Evolutionary conservation across 35 echinoderm and acorn worm genomes (phyloP), one percentile per base, ranked within the genome.

Genomic region (Apostichopus californicus): DNA sequence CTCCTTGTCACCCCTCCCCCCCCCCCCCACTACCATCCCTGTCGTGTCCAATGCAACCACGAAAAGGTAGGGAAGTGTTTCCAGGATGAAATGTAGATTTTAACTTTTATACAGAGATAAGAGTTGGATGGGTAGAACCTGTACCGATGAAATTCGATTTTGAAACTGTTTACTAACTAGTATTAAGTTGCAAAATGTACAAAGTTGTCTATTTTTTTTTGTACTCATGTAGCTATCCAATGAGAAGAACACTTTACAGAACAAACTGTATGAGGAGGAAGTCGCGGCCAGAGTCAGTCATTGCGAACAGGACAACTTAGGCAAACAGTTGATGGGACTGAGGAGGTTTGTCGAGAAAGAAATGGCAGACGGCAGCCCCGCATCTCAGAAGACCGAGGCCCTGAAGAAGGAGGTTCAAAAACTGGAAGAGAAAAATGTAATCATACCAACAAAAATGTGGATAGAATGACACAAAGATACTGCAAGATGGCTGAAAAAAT

Each of bases 191-290:
- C 34, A 46, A 46, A 46, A 46, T 46, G 34, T 46, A 46, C 34
- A 46, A 46, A 46, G 34, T 46, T 46, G 2, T 46, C 2, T 46
- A 3, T 46, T 46, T 53, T 11, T 2, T 85, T 57, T 2, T 58
- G 1, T 56, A 15, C 34, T 46, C 58, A 11, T 87, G 5, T 20
- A 87, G 86, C 57, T 87, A 17, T 68, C n/a, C 13, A 87, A 87
- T 87, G 57, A 87, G 86, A 87, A 87, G 55, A 87, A 87, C 57
- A 59, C 17, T 68, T 20, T 87, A 20, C 59, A 59, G 86, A 58
- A 87, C 8, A 59, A 24, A 65, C 5, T 87, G 3, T 87, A 59
- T 58, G 56, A 87, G 52, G 86, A 55, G 8, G 57, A 87, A 20
- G 54, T 87, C 4, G 18, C 55, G 7, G 86, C 86, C 64, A 87